Base-by-base conservation (phyloP, 2,888 invertebrate species). In the Lobophora halterata region DNA sequence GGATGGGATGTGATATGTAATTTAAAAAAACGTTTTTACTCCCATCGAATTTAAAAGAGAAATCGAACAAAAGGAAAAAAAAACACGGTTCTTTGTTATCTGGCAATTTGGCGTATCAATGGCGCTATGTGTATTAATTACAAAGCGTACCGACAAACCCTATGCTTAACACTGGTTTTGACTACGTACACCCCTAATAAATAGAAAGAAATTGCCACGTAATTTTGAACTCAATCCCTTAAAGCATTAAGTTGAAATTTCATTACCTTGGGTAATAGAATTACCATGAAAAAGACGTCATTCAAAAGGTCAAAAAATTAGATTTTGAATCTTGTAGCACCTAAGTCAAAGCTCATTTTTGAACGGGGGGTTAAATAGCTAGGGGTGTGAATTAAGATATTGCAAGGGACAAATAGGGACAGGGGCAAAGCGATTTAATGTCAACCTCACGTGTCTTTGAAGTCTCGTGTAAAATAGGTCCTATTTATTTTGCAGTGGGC, bases 321-420 rank as follows among this genome's bases (percentile, higher is more conserved):
- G 2, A 68, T 46, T 62, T 55, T 60, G 18, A 24, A 46, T 51
- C 53, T 23, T 67, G 61, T 17, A 0, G 0, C 1, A 0, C 5
- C 3, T 0, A 1, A 0, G 0, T 9, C 64, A 71, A 38, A 49
- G 65, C 60, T 29, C 12, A 46, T 26, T 57, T 54, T 70, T 5
- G 29, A 1, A 28, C 50, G 46, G 6, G 3, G 0, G 5, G n/a
- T 24, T 45, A 53, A 58, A 69, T 52, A 49, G 69, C 72, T 67
- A 75, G 77, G 86, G 83, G 86, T 86, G 86, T 85, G 83, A 86
- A 85, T 85, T 83, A 83, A 76, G 75, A 79, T 79, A 79, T 79
- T 71, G 74, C 71, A 67, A 74, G 78, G 73, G 71, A 69, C 64
- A 36, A 32, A 32, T 18, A 66, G 64, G 72, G 68, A 61, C 65